phyloP scores from a whole-genome alignment of 92 coral and sea anemone genomes.

The Anthopleura xanthogrammica region DNA sequence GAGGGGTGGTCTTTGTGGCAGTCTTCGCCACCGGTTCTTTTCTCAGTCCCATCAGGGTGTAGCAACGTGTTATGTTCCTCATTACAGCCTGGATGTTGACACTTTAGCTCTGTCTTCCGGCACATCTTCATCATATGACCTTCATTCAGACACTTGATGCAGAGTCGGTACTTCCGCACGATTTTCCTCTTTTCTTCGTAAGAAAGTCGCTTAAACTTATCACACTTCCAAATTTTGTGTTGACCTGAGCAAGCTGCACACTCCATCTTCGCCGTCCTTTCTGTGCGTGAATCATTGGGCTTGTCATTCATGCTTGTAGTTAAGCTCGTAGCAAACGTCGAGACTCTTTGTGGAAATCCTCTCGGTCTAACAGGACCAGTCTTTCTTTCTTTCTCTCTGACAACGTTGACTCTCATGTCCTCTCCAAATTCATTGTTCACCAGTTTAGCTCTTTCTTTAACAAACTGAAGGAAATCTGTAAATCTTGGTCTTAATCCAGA shows the following conservation, averaged over 20 bases:
- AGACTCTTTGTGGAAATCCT: neutral
- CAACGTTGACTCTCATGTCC: constrained; percentile 8
- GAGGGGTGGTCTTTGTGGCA: neutral
- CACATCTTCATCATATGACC: constrained; percentile 59
- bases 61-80: constrained; percentile 49
- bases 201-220: constrained; percentile 42
- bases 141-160: constrained; percentile 53
- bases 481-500: constrained; percentile 50
- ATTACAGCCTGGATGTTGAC: constrained; percentile 38
- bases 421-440: constrained; percentile 70
- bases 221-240: constrained; percentile 71
- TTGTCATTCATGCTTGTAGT: neutral
- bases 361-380: neutral
- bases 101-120: constrained; percentile 44
- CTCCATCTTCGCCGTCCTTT: neutral
- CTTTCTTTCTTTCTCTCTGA: constrained; percentile 11
- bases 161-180: constrained; percentile 47
- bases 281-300: neutral
- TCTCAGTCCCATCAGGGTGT: no score
- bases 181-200: constrained; percentile 36
- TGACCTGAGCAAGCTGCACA: constrained; percentile 45
- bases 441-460: constrained; percentile 57
- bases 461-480: constrained; percentile 42
- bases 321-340: constrained; percentile 9
- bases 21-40: neutral